phyloP scores from a whole-genome alignment of 2,797 vertebrate genomes.

The Pagetopsis macropterus region DNA sequence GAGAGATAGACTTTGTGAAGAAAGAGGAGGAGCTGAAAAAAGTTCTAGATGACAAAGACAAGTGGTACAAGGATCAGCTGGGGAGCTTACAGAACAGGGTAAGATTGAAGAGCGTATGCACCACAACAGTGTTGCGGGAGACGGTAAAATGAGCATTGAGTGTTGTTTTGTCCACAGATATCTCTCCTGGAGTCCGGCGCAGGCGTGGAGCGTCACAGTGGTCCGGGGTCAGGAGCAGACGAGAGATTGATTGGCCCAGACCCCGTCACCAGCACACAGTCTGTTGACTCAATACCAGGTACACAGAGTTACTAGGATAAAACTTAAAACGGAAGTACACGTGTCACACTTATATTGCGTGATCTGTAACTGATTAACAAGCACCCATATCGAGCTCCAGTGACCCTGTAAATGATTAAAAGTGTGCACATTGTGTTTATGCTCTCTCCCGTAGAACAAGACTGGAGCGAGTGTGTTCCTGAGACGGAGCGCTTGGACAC shows the following conservation, averaged over 20 bases:
- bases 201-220: slow-evolving; percentile 39
- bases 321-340: not conserved
- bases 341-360: slow-evolving; percentile 10
- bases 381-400: slow-evolving; percentile 8
- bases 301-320: slow-evolving; percentile 15
- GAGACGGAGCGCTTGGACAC: slow-evolving; percentile 92
- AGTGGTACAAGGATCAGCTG: slow-evolving; percentile 86
- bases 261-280: slow-evolving; percentile 70
- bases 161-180: slow-evolving; percentile 77
- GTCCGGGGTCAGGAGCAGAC: slow-evolving; percentile 55
- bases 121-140: slow-evolving; percentile 3
- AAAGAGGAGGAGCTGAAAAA: slow-evolving; percentile 89
- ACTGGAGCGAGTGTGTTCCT: slow-evolving; percentile 88
- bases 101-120: slow-evolving; percentile 49
- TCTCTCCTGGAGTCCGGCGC: slow-evolving; percentile 81
- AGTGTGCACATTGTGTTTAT: not conserved
- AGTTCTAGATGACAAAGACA: slow-evolving; percentile 87
- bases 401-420: slow-evolving; percentile 32
- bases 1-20: slow-evolving; percentile 92
- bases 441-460: slow-evolving; percentile 64
- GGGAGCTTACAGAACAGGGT: slow-evolving; percentile 86
- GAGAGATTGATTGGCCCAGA: slow-evolving; percentile 59
- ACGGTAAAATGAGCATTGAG: slow-evolving; percentile 21
- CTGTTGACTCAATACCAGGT: slow-evolving; percentile 78
- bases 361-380: slow-evolving; percentile 43